Conservation (phyloP, 2,113 vertebrate species). For the Tympanuchus pallidicinctus region DNA sequence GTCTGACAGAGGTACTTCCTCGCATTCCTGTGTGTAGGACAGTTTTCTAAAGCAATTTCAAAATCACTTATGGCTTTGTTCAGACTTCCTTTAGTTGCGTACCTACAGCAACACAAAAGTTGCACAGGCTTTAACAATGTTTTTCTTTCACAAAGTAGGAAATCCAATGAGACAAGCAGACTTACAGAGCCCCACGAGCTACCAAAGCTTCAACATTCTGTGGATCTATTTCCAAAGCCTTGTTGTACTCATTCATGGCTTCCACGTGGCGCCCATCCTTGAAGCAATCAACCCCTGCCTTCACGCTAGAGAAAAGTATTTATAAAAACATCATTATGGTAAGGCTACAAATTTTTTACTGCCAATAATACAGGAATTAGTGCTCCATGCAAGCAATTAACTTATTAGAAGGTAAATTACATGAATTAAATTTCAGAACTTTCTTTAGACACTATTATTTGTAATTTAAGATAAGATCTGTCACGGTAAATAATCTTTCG, state of each 20-base stretch:
- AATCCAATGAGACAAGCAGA: not conserved
- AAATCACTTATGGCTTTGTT: constrained; percentile 95
- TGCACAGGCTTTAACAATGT: rapidly evolving
- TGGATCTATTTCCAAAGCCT: constrained; percentile 94
- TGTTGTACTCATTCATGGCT: constrained; percentile 99
- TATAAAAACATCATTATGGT: not conserved
- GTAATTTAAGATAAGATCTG: not conserved
- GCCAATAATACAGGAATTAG: not conserved
- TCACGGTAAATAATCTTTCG: not conserved
- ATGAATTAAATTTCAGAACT: not conserved
- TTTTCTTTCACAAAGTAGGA: not conserved
- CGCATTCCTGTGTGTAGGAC: constrained; percentile 94
- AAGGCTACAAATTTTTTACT: not conserved
- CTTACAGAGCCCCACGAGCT: constrained; percentile 96
- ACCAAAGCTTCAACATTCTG: constrained; percentile 96
- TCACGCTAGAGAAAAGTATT: constrained; percentile 82
- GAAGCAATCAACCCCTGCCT: constrained; percentile 94
- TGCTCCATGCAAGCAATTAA: not conserved
- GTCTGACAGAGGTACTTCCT: constrained; percentile 98
- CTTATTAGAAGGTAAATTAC: not conserved
- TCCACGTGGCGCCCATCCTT: constrained; percentile 93
- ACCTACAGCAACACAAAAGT: constrained; percentile 75
- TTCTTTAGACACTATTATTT: not conserved
- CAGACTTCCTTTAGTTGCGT: constrained; percentile 95
- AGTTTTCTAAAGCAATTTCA: constrained; percentile 92